phyloP scores from a whole-genome alignment of 2,888 invertebrate species.

The Dicyrtomina minuta region DNA sequence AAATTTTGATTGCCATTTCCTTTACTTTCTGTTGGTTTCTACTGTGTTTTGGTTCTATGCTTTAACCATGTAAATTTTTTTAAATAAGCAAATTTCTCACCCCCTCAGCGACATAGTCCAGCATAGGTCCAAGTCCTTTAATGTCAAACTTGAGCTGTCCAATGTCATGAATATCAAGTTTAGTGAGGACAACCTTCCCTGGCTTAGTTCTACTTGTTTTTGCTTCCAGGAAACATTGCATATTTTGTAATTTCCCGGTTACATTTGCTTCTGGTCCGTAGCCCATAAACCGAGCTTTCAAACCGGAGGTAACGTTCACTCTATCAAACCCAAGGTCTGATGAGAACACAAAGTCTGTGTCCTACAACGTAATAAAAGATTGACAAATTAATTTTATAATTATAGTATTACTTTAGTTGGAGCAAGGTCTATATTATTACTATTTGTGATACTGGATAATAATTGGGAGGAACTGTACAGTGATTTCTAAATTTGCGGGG shows the following conservation, averaged over 20 bases:
- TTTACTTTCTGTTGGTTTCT: too few relatives aligned
- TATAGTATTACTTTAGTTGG: too few relatives aligned
- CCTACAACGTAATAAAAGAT: too few relatives aligned
- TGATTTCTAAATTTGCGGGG: neutral
- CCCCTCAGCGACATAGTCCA: conserved; percentile 45
- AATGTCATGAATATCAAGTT: conserved; percentile 41
- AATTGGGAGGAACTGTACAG: too few relatives aligned
- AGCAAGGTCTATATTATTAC: too few relatives aligned
- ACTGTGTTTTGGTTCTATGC: too few relatives aligned
- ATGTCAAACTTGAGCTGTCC: conserved; percentile 42
- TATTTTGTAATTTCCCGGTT: conserved; percentile 31
- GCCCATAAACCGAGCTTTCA: conserved; percentile 43
- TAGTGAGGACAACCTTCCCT: conserved; percentile 26
- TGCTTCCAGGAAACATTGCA: conserved; percentile 26
- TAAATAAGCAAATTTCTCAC: conserved; percentile 29
- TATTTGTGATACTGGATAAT: too few relatives aligned
- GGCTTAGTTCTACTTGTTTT: conserved; percentile 12
- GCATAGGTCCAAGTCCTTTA: conserved; percentile 43
- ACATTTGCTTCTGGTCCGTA: conserved; percentile 37
- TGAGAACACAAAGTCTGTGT: too few relatives aligned
- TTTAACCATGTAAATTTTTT: neutral
- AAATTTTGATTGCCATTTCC: too few relatives aligned
- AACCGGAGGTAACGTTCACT: neutral
- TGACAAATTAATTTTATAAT: too few relatives aligned
- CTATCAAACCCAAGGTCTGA: too few relatives aligned